These are phyloP conservation scores for Panagrolaimus sp. DNA, from an alignment of 1,140 invertebrate genomes.

Conservation along the genomic window DNA sequence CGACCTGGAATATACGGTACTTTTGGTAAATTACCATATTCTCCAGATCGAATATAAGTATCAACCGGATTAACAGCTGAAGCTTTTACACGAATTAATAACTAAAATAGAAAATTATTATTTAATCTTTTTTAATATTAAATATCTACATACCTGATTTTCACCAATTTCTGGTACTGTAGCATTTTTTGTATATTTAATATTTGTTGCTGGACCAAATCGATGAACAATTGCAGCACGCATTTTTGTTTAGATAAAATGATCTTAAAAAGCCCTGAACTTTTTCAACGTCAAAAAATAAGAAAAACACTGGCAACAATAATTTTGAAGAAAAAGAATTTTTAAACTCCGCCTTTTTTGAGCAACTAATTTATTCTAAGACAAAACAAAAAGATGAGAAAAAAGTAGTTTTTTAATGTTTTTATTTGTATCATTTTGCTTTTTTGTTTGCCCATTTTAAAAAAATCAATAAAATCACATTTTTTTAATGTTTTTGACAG, in stretches of 20 bases:
- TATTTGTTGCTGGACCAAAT: neutral
- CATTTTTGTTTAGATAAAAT: slow-evolving; percentile 5
- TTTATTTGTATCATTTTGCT: too few relatives aligned
- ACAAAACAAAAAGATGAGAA: too few relatives aligned
- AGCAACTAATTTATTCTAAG: too few relatives aligned
- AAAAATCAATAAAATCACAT: too few relatives aligned
- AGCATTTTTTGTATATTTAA: neutral
- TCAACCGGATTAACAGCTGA: slow-evolving; percentile 67
- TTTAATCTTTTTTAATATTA: neutral
- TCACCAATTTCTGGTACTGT: neutral
- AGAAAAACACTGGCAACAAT: neutral
- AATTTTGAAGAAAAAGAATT: too few relatives aligned
- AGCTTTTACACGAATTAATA: slow-evolving; percentile 63
- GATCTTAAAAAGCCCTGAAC: neutral
- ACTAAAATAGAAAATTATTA: slow-evolving; percentile 50
- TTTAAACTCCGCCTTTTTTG: too few relatives aligned
- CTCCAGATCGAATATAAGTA: slow-evolving; percentile 65
- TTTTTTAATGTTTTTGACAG: too few relatives aligned
- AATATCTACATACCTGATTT: neutral
- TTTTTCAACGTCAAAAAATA: neutral
- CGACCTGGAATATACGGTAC: slow-evolving; percentile 65
- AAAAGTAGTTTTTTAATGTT: too few relatives aligned
- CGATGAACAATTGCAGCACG: slow-evolving; percentile 12
- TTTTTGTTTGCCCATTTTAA: too few relatives aligned
- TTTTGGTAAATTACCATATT: slow-evolving; percentile 60